phyloP scores from a whole-genome alignment of 2,797 vertebrate species.

The Mormyrus proboscirostris region DNA sequence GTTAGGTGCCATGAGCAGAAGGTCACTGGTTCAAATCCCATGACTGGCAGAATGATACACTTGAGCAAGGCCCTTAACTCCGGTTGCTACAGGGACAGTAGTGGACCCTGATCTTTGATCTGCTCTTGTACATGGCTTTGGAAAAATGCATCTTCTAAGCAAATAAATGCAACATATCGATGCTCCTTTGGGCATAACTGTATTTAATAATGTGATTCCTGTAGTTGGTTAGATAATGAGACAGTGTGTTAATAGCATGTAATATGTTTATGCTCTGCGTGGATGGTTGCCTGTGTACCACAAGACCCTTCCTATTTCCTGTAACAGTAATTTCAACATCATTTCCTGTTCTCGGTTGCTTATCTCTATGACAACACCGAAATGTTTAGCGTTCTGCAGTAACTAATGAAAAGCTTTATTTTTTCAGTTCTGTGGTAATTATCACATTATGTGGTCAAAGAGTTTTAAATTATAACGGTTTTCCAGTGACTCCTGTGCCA shows the following conservation, averaged over 20 bases:
- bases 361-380: background rate
- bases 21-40: background rate
- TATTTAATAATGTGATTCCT: background rate
- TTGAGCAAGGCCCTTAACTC: background rate
- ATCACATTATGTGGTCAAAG: background rate
- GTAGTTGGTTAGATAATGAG: background rate
- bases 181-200: background rate
- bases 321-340: conserved; percentile 22
- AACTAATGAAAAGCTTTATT: background rate
- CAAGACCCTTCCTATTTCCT: conserved; percentile 41
- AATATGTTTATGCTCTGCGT: background rate
- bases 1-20: background rate
- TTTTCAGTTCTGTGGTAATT: background rate
- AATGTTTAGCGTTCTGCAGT: background rate
- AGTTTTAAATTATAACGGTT: background rate
- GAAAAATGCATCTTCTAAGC: background rate
- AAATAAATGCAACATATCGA: background rate
- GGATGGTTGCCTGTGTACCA: background rate
- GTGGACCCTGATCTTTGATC: background rate
- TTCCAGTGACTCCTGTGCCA: background rate
- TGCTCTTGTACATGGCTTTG: background rate
- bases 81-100: background rate
- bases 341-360: conserved; percentile 13
- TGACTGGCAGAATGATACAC: background rate
- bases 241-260: background rate